Evolutionary conservation across 2,888 invertebrate species (phyloP).

Genomic region (Napeogenes sylphis): DNA sequence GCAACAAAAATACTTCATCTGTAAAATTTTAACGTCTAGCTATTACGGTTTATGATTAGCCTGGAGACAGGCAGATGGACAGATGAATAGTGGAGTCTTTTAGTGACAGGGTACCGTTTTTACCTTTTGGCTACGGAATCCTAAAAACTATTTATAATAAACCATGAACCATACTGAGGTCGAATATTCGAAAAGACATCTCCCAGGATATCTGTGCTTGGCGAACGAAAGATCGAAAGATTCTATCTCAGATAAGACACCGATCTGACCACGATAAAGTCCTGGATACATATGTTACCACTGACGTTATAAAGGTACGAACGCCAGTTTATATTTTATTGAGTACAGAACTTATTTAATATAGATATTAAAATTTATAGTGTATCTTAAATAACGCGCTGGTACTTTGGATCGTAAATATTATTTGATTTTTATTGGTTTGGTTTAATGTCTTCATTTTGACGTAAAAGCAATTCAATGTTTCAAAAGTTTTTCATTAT

Average conservation of each 20-base stretch:
- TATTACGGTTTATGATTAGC: too few relatives aligned
- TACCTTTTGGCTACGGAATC: too few relatives aligned
- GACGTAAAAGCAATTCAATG: not conserved
- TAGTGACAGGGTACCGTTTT: too few relatives aligned
- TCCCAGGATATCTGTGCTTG: constrained; percentile 23
- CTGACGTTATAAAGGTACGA: constrained; percentile 49
- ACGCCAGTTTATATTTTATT: too few relatives aligned
- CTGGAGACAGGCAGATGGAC: too few relatives aligned
- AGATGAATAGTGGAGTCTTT: too few relatives aligned
- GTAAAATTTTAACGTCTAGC: too few relatives aligned
- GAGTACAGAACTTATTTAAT: too few relatives aligned
- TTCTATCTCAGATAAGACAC: constrained; percentile 58
- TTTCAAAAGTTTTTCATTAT: not conserved
- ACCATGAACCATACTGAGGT: too few relatives aligned
- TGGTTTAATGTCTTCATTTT: not conserved
- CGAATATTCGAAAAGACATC: too few relatives aligned
- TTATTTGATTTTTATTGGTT: not conserved
- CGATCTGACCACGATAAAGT: constrained; percentile 59
- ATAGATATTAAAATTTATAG: not conserved
- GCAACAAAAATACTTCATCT: too few relatives aligned
- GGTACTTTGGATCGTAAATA: not conserved
- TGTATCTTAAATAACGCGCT: not conserved
- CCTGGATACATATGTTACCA: constrained; percentile 57
- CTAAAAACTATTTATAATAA: too few relatives aligned
- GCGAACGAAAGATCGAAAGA: constrained; percentile 34